Evolutionary conservation across 92 coral and sea anemone species (phyloP), one percentile per base, ranked within the genome.

Genomic region (Phenganax stokvisi): DNA sequence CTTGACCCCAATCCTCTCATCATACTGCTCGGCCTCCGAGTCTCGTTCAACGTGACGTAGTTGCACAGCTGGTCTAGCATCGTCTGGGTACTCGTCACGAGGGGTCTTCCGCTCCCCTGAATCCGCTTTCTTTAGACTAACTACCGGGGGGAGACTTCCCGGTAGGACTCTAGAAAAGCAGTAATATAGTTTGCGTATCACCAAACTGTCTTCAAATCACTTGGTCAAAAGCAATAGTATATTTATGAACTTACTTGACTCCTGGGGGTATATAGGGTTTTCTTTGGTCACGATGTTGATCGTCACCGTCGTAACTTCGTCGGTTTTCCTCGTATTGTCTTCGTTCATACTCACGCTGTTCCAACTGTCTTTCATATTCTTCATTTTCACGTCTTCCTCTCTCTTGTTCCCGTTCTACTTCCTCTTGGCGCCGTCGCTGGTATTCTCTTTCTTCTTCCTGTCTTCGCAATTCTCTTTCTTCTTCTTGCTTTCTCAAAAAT

Each of bases 1-100:
- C 70, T 89, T 89, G 7, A 87, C 96, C 80, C 98, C 98, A 47
- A 86, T 90, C 76, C 92, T 86, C 61, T 85, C 93, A 73, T 93
- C 98, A 63, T 87, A 89, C 61, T 79, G 67, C 57, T 79, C 83
- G 31, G 60, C 74, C 25, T 92, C 96, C 7, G 91, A 64, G 58
- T 85, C 90, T 7, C 72, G 84, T 71, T 90, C 97, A 7, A 96
- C 99, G 72, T 90, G 90, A 81, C 97, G 92, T 74, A 96, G 17
- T n/a, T 79, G 83, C 16, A 79, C 74, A 16, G 83, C 51, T 13
- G 54, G 83, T 12, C 73, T 74, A 52, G 74, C 60, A 51, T 79
- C 83, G 61, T 65, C 74, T 69, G 53, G 83, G 83, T 63, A 79
- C 76, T 92, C 91, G 84, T 91, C 92, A 11, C 96, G 89, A 44